phyloP scores from a whole-genome alignment of 2,888 invertebrate genomes.

The Hirtodrosophila cameraria region DNA sequence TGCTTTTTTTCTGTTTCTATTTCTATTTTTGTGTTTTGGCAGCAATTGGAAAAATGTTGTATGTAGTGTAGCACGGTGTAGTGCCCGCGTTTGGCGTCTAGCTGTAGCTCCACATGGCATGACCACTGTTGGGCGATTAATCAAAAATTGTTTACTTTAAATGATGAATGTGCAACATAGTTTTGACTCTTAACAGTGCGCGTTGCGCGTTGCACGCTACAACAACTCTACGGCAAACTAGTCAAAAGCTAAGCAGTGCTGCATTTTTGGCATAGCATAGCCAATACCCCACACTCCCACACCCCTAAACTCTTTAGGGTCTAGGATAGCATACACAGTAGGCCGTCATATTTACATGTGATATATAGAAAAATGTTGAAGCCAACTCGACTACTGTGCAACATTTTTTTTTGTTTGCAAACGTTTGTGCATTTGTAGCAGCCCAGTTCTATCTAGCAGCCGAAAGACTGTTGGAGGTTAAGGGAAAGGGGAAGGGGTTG shows the following conservation, averaged over 20 bases:
- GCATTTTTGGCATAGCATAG: conserved; percentile 58
- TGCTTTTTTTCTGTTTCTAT: conserved; percentile 13
- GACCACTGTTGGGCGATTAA: conserved; percentile 68
- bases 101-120: conserved; percentile 17
- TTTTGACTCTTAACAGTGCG: conserved; percentile 70
- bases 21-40: conserved; percentile 30
- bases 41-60: conserved; percentile 76
- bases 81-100: conserved; percentile 7
- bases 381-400: conserved; percentile 25
- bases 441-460: conserved; percentile 1
- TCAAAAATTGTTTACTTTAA: conserved; percentile 80
- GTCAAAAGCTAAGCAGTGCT: conserved; percentile 57
- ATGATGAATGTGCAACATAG: conserved; percentile 80
- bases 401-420: conserved; percentile 15
- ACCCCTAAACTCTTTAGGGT: conserved; percentile 2
- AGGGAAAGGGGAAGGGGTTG: background rate
- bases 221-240: conserved; percentile 22
- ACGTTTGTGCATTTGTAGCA: conserved; percentile 54
- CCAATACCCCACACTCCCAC: too few species aligned
- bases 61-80: conserved; percentile 57
- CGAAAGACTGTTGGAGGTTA: conserved; percentile 26
- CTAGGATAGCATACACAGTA: conserved; percentile 10
- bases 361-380: conserved; percentile 60
- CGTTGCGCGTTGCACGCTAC: conserved; percentile 50
- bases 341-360: conserved; percentile 67